Conservation (phyloP, 2,888 invertebrate species). For the Eupithecia inturbata region DNA sequence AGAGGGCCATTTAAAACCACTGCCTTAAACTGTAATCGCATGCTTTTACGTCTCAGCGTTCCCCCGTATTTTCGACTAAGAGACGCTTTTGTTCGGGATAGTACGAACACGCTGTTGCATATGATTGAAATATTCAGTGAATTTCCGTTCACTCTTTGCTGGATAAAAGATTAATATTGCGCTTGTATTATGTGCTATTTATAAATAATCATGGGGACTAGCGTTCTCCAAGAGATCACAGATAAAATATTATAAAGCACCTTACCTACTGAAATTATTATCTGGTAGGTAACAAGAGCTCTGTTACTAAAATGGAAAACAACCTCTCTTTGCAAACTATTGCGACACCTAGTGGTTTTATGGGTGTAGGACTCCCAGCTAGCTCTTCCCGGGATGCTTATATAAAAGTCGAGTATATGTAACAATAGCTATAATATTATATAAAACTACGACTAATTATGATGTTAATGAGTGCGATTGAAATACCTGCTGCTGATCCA, state of each 20-base stretch:
- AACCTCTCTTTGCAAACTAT: no score
- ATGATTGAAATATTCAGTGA: constrained; percentile 35
- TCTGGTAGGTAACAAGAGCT: background rate
- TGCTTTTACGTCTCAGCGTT: constrained; percentile 19
- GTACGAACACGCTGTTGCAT: constrained; percentile 36
- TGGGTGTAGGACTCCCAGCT: no score
- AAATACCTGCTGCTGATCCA: no score
- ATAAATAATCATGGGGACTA: background rate
- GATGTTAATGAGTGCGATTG: no score
- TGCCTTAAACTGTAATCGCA: background rate
- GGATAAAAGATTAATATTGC: constrained; percentile 30
- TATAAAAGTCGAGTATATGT: no score
- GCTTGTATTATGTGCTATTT: constrained; percentile 12
- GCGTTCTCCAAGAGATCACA: background rate
- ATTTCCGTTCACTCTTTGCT: constrained; percentile 22
- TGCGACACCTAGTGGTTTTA: no score
- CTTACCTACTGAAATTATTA: no score
- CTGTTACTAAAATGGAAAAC: no score
- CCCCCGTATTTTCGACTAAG: constrained; percentile 13
- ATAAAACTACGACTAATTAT: no score
- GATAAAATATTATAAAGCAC: no score
- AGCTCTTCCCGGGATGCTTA: no score
- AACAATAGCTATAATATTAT: no score
- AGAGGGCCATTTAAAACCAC: constrained; percentile 16
- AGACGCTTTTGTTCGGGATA: constrained; percentile 31